Base-by-base conservation (phyloP, 2,797 vertebrate species). In the Lepus townsendii region DNA sequence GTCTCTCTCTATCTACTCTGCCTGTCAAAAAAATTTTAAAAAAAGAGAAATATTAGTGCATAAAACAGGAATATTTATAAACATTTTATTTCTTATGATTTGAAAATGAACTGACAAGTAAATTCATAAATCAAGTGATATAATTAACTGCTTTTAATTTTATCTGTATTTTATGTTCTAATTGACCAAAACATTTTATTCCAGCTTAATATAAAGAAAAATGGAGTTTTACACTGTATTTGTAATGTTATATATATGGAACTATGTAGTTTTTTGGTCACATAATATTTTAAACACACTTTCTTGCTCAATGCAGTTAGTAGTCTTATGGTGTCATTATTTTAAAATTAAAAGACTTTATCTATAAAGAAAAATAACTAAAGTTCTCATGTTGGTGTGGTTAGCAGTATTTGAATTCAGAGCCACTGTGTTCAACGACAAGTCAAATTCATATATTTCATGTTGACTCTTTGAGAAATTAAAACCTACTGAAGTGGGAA, bases 81-180 rank as follows among this genome's bases (percentile, higher is more conserved):
- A 42, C 57, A 32, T 32, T 84, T 82, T 57, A 80, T 68, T 32
- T 84, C 11, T 54, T 47, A 30, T 54, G 26, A 80, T 66, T 80
- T 76, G 5, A 47, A 68, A 88, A 77, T n/a, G 10, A 42, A 42
- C 35, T 42, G 42, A 42, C 22, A 65, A 7, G 3, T 54, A 88
- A 84, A 60, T 35, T 30, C 6, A 78, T n/a, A 60, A 78, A 68
- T 66, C 88, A 82, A 57, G 32, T 20, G 76, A 35, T 35, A 6
- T 13, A 84, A 88, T 47, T 50, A 88, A 27, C 78, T 8, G 20
- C n/a, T 94, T 94, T 90, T 63, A 30, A 32, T 57, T 19, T 79
- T 60, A 24, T 30, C 54, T 42, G 24, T n/a, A 14, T 68, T 76
- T 95, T 3, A 22, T 69, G 75, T 83, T 88, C 12, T 88, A 72